Evolutionary conservation across 2,113 vertebrate genomes (phyloP).

Genomic region (Spea multiplicata): DNA sequence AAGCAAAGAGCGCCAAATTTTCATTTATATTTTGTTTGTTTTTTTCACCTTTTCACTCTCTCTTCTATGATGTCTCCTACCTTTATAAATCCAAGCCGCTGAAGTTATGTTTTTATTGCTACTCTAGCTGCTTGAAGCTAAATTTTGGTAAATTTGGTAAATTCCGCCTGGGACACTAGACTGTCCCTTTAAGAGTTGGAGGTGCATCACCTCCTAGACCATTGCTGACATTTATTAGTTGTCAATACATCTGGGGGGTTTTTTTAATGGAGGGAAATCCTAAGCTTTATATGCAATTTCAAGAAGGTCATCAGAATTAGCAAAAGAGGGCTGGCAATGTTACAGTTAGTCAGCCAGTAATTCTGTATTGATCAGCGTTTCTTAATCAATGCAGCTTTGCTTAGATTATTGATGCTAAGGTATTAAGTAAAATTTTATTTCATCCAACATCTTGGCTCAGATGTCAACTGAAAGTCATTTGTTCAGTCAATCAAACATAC

Average conservation of each 20-base stretch:
- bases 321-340: conserved; percentile 72
- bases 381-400: conserved; percentile 76
- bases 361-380: conserved; percentile 79
- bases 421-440: conserved; percentile 85
- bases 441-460: conserved; percentile 78
- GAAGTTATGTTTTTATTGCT: too few species aligned
- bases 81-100: too few species aligned
- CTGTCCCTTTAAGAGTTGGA: too few species aligned
- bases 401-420: conserved; percentile 80
- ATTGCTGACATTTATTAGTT: too few species aligned
- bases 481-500: conserved; percentile 73
- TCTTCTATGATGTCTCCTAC: too few species aligned
- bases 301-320: conserved; percentile 77
- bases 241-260: conserved; percentile 49
- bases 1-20: too few species aligned
- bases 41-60: too few species aligned
- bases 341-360: conserved; percentile 76
- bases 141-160: too few species aligned
- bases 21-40: too few species aligned
- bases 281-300: conserved; percentile 63
- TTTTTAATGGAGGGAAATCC: conserved; percentile 68
- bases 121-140: too few species aligned
- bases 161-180: too few species aligned
- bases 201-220: too few species aligned
- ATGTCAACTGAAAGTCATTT: conserved; percentile 83